Evolutionary conservation across 2,888 invertebrate genomes (phyloP).

Genomic region (Steinernema carpocapsae): DNA sequence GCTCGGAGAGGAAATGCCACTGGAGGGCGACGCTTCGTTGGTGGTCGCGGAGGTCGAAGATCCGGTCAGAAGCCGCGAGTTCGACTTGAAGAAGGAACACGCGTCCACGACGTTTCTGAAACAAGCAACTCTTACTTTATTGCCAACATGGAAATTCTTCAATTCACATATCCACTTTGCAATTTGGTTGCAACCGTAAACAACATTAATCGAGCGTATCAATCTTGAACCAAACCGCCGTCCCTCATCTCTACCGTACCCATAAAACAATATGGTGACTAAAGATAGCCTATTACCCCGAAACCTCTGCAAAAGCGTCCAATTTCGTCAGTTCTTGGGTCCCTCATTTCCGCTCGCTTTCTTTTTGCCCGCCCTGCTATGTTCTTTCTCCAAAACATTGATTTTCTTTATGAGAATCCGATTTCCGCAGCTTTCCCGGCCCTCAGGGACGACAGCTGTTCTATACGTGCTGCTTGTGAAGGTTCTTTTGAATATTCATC

Average conservation of each 20-base stretch:
- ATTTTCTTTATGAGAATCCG: constrained; percentile 33
- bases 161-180: background rate
- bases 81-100: constrained; percentile 68
- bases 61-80: constrained; percentile 60
- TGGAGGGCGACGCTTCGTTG: background rate
- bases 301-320: background rate
- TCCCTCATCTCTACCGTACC: background rate
- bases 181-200: background rate
- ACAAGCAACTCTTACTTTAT: background rate
- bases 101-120: constrained; percentile 71
- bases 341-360: constrained; percentile 26
- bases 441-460: constrained; percentile 24
- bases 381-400: background rate
- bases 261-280: background rate
- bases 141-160: background rate
- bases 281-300: background rate
- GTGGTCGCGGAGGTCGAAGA: constrained; percentile 40
- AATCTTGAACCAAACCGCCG: background rate
- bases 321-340: background rate
- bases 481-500: constrained; percentile 17
- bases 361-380: background rate
- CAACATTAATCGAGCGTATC: background rate
- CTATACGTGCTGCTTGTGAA: background rate
- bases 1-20: background rate
- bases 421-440: background rate